phyloP scores from a whole-genome alignment of 2,888 invertebrate species.

The Chirona hameri region DNA sequence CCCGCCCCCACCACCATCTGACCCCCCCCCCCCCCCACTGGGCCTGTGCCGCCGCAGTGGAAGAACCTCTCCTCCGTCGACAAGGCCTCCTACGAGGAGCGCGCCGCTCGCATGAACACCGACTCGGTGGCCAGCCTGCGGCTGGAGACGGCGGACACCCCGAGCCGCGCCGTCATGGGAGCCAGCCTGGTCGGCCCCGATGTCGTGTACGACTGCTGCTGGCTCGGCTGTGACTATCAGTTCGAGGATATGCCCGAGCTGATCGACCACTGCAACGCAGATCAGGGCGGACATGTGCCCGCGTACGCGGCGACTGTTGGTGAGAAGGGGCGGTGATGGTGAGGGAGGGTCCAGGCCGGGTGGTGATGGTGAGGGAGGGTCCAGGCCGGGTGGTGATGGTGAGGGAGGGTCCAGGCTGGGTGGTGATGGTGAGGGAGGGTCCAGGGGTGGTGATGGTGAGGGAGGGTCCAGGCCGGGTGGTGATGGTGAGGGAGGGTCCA shows the following conservation, averaged over 20 bases:
- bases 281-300: slow-evolving; percentile 59
- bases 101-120: slow-evolving; percentile 82
- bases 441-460: too few relatives aligned
- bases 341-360: too few relatives aligned
- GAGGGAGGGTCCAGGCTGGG: too few relatives aligned
- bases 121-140: slow-evolving; percentile 55
- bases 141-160: slow-evolving; percentile 32
- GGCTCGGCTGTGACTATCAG: slow-evolving; percentile 90
- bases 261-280: slow-evolving; percentile 78
- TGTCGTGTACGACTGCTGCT: slow-evolving; percentile 74
- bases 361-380: too few relatives aligned
- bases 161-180: slow-evolving; percentile 53
- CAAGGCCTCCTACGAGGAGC: slow-evolving; percentile 92
- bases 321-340: neutral
- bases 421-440: too few relatives aligned
- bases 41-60: slow-evolving; percentile 67
- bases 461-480: too few relatives aligned
- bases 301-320: slow-evolving; percentile 32
- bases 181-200: slow-evolving; percentile 46
- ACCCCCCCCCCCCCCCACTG: neutral
- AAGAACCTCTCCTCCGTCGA: slow-evolving; percentile 79
- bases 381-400: too few relatives aligned
- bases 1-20: too few relatives aligned
- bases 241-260: slow-evolving; percentile 86
- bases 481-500: too few relatives aligned